These are phyloP conservation scores for Leiothrix lutea DNA, from an alignment of 2,113 vertebrate species.

Conservation along the genomic window DNA sequence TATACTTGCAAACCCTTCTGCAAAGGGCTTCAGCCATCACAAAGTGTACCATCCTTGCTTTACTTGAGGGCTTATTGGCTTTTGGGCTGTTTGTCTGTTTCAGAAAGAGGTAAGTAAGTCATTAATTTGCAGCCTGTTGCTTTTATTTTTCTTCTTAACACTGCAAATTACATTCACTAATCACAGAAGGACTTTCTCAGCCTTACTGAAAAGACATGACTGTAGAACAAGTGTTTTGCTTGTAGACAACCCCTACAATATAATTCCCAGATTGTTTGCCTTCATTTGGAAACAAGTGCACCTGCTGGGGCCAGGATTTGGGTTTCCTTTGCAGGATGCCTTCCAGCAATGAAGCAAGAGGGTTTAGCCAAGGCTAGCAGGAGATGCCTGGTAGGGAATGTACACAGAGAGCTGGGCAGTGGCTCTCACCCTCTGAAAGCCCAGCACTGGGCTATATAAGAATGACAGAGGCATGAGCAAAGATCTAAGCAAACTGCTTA, in stretches of 20 bases:
- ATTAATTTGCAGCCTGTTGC: not conserved
- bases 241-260: not conserved
- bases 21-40: not conserved
- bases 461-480: not conserved
- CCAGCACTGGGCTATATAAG: not conserved
- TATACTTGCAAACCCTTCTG: not conserved
- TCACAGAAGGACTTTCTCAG: not conserved
- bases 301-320: not conserved
- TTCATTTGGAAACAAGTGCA: not conserved
- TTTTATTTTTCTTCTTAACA: not conserved
- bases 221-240: not conserved
- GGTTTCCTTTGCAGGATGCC: not conserved
- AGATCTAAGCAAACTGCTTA: not conserved
- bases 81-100: not conserved
- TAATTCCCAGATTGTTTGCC: not conserved
- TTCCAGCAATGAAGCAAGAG: not conserved
- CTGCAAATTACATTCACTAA: not conserved
- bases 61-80: not conserved
- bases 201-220: not conserved
- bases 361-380: not conserved
- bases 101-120: not conserved
- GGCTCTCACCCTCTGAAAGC: not conserved
- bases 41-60: not conserved
- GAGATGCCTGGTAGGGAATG: rapidly evolving
- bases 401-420: not conserved